Evolutionary conservation across 2,797 vertebrate species (phyloP).

Genomic region (Spinus pinus): DNA sequence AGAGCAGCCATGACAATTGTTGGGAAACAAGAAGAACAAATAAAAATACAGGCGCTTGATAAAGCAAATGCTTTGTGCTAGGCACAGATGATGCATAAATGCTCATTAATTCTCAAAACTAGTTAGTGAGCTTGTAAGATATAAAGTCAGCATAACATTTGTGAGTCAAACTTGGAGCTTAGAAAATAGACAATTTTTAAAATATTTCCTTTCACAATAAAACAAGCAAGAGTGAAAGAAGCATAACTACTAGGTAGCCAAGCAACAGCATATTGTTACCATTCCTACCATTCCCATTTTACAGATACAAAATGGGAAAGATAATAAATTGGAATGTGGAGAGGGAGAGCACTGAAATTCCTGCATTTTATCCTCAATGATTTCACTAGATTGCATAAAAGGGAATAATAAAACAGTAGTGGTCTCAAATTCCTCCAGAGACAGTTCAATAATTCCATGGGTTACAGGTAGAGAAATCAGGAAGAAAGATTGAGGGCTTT

Average conservation of each 20-base stretch:
- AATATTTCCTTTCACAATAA: neutral
- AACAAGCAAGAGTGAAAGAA: neutral
- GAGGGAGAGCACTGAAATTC: neutral
- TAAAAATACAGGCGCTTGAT: neutral
- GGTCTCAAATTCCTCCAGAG: neutral
- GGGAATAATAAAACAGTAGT: neutral
- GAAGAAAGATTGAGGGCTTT: neutral
- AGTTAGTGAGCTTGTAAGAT: neutral
- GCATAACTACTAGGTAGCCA: neutral
- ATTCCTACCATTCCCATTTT: neutral
- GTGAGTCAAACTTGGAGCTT: neutral
- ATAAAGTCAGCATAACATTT: neutral
- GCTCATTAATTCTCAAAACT: neutral
- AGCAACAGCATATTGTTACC: neutral
- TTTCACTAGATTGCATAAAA: neutral
- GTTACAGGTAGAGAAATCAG: neutral
- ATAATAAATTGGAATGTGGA: neutral
- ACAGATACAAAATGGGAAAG: neutral
- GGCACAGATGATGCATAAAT: neutral
- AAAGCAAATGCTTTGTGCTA: neutral
- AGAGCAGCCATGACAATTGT: neutral
- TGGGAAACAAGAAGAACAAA: conserved; percentile 8
- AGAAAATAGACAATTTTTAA: neutral
- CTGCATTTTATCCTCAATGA: neutral
- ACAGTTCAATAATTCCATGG: neutral